phyloP scores from a whole-genome alignment of 2,888 invertebrate genomes.

The Heliconius cydno region DNA sequence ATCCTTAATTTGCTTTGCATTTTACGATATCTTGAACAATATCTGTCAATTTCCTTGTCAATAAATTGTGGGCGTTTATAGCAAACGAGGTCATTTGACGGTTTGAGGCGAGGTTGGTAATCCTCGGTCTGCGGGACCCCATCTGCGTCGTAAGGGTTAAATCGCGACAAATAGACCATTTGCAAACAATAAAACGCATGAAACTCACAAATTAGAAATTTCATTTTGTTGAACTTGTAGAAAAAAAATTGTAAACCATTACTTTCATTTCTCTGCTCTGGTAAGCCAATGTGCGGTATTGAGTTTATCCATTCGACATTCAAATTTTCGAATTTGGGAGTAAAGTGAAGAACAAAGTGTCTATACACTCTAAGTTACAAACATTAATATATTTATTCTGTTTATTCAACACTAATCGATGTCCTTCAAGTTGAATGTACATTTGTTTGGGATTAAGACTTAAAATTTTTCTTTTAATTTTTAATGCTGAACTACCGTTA shows the following conservation, averaged over 20 bases:
- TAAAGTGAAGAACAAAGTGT: background rate
- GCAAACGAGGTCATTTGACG: constrained; percentile 80
- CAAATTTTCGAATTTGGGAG: background rate
- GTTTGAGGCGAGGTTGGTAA: constrained; percentile 74
- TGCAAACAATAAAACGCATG: constrained; percentile 83
- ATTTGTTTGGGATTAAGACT: no score
- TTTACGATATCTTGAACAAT: constrained; percentile 79
- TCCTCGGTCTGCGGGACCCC: constrained; percentile 77
- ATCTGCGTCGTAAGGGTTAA: constrained; percentile 81
- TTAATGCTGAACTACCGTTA: no score
- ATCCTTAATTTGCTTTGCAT: constrained; percentile 80
- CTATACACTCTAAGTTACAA: no score
- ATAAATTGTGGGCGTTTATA: constrained; percentile 80
- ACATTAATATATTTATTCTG: no score
- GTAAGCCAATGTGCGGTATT: no score
- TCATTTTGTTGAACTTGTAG: background rate
- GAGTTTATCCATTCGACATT: background rate
- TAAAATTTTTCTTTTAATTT: no score
- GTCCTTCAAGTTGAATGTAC: no score
- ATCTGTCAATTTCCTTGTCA: constrained; percentile 83
- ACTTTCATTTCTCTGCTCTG: background rate
- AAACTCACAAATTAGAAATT: constrained; percentile 81
- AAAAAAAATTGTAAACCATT: background rate
- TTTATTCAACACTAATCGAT: no score
- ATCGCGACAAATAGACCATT: constrained; percentile 82